A percentile compares a stretch with the other conserved stretches of the same genome.
Evolutionary conservation across 2,797 vertebrate species (phyloP).

Genomic region (Hyperoplus lanceolatus): DNA sequence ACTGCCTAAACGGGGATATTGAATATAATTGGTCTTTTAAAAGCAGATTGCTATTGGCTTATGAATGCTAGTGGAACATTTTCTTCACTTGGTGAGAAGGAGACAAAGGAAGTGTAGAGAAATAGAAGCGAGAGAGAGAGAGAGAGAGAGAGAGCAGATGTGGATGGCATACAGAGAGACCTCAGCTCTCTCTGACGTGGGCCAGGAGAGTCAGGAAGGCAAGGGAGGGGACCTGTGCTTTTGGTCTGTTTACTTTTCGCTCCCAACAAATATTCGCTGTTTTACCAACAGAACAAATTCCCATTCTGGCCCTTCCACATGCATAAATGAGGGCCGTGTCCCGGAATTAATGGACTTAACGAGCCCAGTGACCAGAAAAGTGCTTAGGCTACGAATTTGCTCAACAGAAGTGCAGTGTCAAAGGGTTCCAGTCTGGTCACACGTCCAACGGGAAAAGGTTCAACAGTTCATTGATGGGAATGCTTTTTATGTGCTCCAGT

Average conservation of each 20-base stretch:
- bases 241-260: slow-evolving; percentile 81
- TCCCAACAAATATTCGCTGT: slow-evolving; percentile 86
- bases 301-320: slow-evolving; percentile 83
- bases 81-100: slow-evolving; percentile 30
- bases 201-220: slow-evolving; percentile 61
- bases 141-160: slow-evolving; percentile 14
- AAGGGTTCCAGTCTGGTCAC: slow-evolving; percentile 87
- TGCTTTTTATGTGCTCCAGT: slow-evolving; percentile 87
- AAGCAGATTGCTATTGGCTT: slow-evolving; percentile 11
- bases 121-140: not conserved
- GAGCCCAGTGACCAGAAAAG: slow-evolving; percentile 86
- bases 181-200: slow-evolving; percentile 28
- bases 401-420: slow-evolving; percentile 88
- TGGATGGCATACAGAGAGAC: slow-evolving; percentile 30
- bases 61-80: slow-evolving; percentile 1
- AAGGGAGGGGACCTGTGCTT: slow-evolving; percentile 67
- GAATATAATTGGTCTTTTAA: slow-evolving; percentile 36
- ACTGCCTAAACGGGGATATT: slow-evolving; percentile 39
- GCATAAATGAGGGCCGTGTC: slow-evolving; percentile 86
- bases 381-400: slow-evolving; percentile 85
- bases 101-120: slow-evolving; percentile 18
- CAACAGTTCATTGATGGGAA: slow-evolving; percentile 88
- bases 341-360: slow-evolving; percentile 89
- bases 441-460: slow-evolving; percentile 85
- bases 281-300: slow-evolving; percentile 89